These are phyloP conservation scores for Dascillus cervinus DNA, from an alignment of 2,888 invertebrate genomes.

Conservation along the genomic window DNA sequence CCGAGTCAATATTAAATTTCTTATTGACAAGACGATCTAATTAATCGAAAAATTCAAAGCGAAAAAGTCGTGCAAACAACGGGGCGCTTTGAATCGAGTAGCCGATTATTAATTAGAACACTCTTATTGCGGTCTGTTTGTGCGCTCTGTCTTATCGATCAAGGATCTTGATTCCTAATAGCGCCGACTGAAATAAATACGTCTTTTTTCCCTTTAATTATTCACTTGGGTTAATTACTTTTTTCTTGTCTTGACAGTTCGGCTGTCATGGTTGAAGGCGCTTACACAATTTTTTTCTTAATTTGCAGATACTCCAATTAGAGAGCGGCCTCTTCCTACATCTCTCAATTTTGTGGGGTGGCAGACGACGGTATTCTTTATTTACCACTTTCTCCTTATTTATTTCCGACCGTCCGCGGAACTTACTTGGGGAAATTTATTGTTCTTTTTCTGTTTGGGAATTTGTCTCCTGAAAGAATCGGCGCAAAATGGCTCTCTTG, in stretches of 20 bases:
- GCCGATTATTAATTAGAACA: constrained; percentile 18
- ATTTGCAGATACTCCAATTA: constrained; percentile 28
- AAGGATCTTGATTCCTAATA: constrained; percentile 14
- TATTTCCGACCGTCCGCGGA: no score
- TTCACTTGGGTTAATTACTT: constrained; percentile 27
- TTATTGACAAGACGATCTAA: constrained; percentile 16
- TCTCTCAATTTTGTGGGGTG: no score
- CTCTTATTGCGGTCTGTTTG: constrained; percentile 15
- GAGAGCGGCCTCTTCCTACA: constrained; percentile 13
- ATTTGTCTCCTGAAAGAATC: no score
- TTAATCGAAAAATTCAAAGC: constrained; percentile 21
- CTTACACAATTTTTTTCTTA: constrained; percentile 20
- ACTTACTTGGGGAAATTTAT: no score
- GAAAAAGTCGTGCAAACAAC: constrained; percentile 18
- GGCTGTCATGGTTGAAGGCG: constrained; percentile 19
- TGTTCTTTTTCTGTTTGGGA: no score
- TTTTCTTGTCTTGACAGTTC: constrained; percentile 25
- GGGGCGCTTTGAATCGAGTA: constrained; percentile 15
- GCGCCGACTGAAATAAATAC: constrained; percentile 13
- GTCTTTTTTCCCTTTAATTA: constrained; percentile 23
- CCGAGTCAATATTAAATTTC: no score
- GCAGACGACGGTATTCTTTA: no score
- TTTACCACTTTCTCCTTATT: no score
- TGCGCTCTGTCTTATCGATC: constrained; percentile 9
- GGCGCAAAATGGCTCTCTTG: no score